Evolutionary conservation across 2,113 vertebrate species (phyloP).

Genomic region (Tylochromis polylepis): DNA sequence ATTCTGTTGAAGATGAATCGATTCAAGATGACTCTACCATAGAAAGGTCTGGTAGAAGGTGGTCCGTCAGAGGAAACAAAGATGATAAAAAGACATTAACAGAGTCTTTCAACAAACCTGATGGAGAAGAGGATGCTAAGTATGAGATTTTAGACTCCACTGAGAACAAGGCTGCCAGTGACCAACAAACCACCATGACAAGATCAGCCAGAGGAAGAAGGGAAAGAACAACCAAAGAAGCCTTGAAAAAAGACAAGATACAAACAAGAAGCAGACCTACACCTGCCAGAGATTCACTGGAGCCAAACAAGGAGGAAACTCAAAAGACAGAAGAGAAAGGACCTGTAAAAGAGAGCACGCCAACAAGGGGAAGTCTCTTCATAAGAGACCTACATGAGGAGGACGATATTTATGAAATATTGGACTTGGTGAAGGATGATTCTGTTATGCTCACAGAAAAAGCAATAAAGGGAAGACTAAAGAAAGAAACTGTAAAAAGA

Average conservation of each 20-base stretch:
- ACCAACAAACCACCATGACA: neutral
- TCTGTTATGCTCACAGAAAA: neutral
- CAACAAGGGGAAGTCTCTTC: neutral
- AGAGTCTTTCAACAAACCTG: neutral
- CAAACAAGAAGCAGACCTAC: neutral
- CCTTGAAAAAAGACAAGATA: neutral
- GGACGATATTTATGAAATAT: neutral
- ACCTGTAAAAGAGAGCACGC: neutral
- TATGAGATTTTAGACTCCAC: neutral
- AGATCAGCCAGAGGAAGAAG: conserved; percentile 20
- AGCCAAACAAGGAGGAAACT: neutral
- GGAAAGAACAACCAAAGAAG: neutral
- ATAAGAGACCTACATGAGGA: neutral
- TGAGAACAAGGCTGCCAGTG: neutral
- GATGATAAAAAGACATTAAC: neutral
- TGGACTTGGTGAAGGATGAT: neutral
- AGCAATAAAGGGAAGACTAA: neutral
- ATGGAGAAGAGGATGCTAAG: neutral
- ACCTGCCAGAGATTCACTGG: neutral
- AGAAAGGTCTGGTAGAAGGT: neutral
- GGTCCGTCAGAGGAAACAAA: conserved; percentile 17
- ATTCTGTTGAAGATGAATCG: conserved; percentile 4
- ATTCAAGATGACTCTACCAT: neutral
- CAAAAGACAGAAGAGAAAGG: neutral
- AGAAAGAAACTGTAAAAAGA: neutral